Conservation (phyloP, 2,888 invertebrate genomes). For the Eristalis arbustorum region DNA sequence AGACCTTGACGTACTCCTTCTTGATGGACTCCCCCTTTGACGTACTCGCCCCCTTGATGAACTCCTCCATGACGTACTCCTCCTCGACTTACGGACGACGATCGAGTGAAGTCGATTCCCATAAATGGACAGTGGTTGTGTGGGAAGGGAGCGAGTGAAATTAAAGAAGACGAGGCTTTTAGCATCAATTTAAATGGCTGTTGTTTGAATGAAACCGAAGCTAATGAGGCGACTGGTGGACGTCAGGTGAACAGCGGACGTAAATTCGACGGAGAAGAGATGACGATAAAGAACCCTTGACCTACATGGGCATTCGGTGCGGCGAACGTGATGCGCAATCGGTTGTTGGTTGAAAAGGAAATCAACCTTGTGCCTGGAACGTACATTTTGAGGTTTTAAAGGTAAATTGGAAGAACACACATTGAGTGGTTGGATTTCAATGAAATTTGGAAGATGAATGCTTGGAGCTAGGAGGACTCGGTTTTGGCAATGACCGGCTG, state of each 20-base stretch:
- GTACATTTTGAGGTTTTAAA: too few relatives aligned
- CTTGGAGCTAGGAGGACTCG: too few relatives aligned
- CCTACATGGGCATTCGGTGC: not conserved
- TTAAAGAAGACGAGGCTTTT: not conserved
- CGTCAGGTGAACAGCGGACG: not conserved
- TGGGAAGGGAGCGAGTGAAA: not conserved
- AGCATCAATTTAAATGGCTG: not conserved
- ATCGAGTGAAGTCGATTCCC: not conserved
- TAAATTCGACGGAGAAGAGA: not conserved
- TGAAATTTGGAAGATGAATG: not conserved
- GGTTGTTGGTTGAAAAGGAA: not conserved
- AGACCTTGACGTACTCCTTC: not conserved
- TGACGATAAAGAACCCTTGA: not conserved
- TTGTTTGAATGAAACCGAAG: not conserved
- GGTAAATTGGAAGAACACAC: too few relatives aligned
- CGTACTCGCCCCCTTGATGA: too few relatives aligned
- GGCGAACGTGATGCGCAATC: not conserved
- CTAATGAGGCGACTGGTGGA: not conserved
- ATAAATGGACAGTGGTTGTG: not conserved
- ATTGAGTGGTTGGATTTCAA: not conserved
- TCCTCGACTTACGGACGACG: too few relatives aligned
- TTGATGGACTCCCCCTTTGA: too few relatives aligned
- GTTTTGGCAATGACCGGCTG: too few relatives aligned
- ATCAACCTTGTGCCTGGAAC: not conserved
- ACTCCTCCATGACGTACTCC: too few relatives aligned